Evolutionary conservation across 2,888 invertebrate genomes (phyloP).

Genomic region (Corythucha ciliata): DNA sequence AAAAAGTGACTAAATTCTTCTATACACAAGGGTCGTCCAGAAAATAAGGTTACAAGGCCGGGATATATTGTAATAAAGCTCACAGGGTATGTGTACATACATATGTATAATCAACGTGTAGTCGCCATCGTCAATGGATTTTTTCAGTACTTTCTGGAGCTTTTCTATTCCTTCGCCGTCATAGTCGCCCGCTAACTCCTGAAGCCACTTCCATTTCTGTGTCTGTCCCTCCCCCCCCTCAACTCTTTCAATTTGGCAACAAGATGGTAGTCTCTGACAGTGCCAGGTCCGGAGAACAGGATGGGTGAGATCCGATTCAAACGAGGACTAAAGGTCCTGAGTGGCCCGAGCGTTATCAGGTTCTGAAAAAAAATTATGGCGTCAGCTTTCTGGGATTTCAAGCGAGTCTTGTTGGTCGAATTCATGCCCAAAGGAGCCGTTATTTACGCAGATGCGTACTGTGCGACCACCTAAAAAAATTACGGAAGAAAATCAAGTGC

Average conservation of each 20-base stretch:
- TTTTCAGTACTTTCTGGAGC: constrained; percentile 14
- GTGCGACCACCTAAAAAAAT: constrained; percentile 1
- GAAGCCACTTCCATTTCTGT: background rate
- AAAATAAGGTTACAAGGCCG: background rate
- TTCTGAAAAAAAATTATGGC: too few species aligned
- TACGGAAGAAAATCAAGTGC: constrained; percentile 8
- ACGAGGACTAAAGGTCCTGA: too few species aligned
- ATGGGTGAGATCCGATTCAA: too few species aligned
- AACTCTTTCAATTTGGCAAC: constrained; percentile 22
- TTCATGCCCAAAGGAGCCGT: too few species aligned
- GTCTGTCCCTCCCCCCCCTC: constrained; percentile 9
- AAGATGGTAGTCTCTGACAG: constrained; percentile 27
- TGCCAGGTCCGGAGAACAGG: constrained; percentile 26
- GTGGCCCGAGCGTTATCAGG: too few species aligned
- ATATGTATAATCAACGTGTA: background rate
- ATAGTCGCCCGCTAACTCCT: constrained; percentile 3
- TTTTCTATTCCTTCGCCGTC: constrained; percentile 19
- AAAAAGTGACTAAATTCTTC: too few species aligned
- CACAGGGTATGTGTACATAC: background rate
- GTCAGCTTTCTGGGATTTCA: too few species aligned
- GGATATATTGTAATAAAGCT: background rate
- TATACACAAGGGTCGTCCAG: background rate
- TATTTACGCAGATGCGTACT: too few species aligned
- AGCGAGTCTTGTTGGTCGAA: too few species aligned
- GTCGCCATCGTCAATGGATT: constrained; percentile 2